Conservation (phyloP, 2,113 vertebrate species). For the Solea senegalensis region DNA sequence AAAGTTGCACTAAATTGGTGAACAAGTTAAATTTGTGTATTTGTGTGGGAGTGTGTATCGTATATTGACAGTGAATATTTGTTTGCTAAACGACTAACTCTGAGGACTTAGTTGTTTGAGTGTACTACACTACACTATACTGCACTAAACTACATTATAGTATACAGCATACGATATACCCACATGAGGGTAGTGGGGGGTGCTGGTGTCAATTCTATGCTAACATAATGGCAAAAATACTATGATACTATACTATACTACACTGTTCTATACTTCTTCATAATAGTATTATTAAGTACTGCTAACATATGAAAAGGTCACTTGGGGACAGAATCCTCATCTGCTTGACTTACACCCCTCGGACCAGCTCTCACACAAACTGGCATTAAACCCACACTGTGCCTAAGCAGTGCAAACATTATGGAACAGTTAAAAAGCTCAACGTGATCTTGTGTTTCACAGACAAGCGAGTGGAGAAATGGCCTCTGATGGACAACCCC, state of each 20-base stretch:
- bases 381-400: slow-evolving; percentile 2
- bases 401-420: neutral
- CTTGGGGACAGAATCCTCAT: neutral
- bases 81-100: no score
- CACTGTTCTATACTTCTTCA: neutral
- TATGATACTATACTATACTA: neutral
- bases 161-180: no score
- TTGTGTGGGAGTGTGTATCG: neutral
- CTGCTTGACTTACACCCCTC: no score
- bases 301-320: neutral
- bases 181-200: no score
- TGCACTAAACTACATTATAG: no score
- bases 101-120: no score
- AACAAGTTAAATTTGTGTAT: neutral
- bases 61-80: no score
- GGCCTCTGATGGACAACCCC: slow-evolving; percentile 96
- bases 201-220: no score
- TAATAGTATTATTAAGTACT: neutral
- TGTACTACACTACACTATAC: no score
- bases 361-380: neutral
- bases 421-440: slow-evolving; percentile 33
- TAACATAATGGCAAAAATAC: no score
- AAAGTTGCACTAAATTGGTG: neutral
- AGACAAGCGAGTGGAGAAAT: slow-evolving; percentile 98
- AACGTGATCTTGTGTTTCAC: slow-evolving; percentile 53